phyloP scores from a whole-genome alignment of 2,888 invertebrate genomes.

The Cosmia pyralina region DNA sequence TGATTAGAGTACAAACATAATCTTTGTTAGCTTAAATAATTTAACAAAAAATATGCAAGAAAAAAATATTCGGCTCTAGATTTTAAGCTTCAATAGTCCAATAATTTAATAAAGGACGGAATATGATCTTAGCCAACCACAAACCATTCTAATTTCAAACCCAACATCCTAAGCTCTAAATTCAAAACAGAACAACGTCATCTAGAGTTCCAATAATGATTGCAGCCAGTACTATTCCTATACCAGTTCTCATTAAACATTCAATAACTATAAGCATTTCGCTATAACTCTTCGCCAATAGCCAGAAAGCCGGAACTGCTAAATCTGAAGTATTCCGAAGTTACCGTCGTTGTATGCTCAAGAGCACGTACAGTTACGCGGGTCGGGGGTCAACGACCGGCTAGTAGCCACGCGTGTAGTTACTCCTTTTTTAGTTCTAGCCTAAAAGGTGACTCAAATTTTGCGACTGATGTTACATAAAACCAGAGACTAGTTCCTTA shows the following conservation, averaged over 20 bases:
- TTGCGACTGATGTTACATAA: conserved; percentile 5
- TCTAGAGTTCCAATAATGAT: conserved; percentile 5
- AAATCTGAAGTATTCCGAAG: conserved; percentile 64
- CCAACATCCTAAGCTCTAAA: neutral
- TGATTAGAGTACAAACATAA: conserved; percentile 30
- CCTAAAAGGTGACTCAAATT: conserved; percentile 46
- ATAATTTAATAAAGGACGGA: neutral
- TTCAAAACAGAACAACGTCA: conserved; percentile 29
- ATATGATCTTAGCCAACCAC: too few species aligned
- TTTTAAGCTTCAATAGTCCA: neutral
- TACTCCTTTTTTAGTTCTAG: conserved; percentile 45
- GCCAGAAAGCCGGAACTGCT: conserved; percentile 62
- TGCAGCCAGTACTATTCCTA: conserved; percentile 24
- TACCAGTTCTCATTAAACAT: conserved; percentile 29
- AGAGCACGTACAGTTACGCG: conserved; percentile 74
- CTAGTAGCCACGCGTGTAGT: conserved; percentile 54
- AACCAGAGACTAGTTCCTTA: conserved; percentile 28
- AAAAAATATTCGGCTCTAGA: neutral
- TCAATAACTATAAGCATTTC: conserved; percentile 39
- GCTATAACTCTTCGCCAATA: conserved; percentile 45
- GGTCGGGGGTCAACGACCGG: conserved; percentile 76
- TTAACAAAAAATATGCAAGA: neutral
- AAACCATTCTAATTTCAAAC: conserved; percentile 25
- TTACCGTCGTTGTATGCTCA: conserved; percentile 57
- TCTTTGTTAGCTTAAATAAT: neutral